A percentile compares a stretch with the other conserved stretches of the same genome.
phyloP scores from a whole-genome alignment of 2,797 vertebrate species.

The Gouania willdenowi region DNA sequence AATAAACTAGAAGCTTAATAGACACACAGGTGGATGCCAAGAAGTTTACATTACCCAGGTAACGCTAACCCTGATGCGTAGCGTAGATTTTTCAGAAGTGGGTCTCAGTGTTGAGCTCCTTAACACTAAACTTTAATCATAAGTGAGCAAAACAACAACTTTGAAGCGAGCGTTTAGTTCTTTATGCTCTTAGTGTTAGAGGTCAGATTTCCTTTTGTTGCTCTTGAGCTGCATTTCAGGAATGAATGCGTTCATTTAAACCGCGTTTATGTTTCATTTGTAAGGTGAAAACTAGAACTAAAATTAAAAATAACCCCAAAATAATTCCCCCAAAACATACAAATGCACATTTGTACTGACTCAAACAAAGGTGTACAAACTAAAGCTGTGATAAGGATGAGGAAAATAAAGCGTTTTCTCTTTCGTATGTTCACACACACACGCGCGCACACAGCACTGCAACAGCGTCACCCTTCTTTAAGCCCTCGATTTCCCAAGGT shows the following conservation, averaged over 20 bases:
- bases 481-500: conserved; percentile 37
- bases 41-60: too few relatives aligned
- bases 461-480: conserved; percentile 40
- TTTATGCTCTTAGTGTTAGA: too few relatives aligned
- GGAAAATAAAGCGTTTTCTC: conserved; percentile 34
- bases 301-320: conserved; percentile 49
- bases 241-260: conserved; percentile 68
- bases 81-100: too few relatives aligned
- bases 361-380: conserved; percentile 57
- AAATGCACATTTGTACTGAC: conserved; percentile 57
- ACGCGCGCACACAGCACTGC: too few relatives aligned
- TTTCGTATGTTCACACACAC: conserved; percentile 62
- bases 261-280: conserved; percentile 29
- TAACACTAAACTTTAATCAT: too few relatives aligned
- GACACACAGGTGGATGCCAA: too few relatives aligned
- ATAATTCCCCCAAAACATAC: conserved; percentile 61
- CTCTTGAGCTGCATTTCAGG: conserved; percentile 49
- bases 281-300: too few relatives aligned
- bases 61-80: too few relatives aligned
- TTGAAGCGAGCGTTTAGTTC: neutral
- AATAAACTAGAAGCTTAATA: too few relatives aligned
- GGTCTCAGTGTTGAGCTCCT: too few relatives aligned
- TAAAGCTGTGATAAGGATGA: conserved; percentile 53
- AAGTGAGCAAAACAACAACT: too few relatives aligned
- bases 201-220: conserved; percentile 10